Conservation (phyloP, 2,113 vertebrate species). For the Cyprinodon brontotheroides region DNA sequence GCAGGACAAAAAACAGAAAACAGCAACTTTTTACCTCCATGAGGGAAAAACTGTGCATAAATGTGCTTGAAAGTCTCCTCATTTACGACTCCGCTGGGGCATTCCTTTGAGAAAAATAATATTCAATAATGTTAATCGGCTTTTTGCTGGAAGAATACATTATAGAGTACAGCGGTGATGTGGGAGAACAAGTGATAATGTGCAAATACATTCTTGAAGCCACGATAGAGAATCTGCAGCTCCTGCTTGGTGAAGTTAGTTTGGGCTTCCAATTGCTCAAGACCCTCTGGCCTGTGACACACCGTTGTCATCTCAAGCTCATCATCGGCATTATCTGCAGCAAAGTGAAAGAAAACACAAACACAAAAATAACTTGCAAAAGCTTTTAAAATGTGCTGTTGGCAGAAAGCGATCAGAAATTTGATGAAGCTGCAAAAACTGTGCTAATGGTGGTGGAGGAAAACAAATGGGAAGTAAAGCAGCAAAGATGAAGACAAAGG, state of each 20-base stretch:
- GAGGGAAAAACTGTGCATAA: slow-evolving; percentile 98
- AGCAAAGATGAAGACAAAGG: neutral
- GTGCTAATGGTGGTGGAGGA: neutral
- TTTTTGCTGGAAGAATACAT: neutral
- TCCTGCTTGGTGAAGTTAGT: slow-evolving; percentile 97
- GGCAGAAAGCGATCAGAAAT: slow-evolving; percentile 14
- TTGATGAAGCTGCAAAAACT: slow-evolving; percentile 30
- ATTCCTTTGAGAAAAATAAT: slow-evolving; percentile 82
- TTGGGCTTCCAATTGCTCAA: slow-evolving; percentile 94
- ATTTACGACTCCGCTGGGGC: slow-evolving; percentile 95
- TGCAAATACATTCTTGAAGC: slow-evolving; percentile 93
- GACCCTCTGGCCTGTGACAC: slow-evolving; percentile 92
- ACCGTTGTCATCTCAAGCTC: slow-evolving; percentile 96
- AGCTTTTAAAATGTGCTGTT: slow-evolving; percentile 12
- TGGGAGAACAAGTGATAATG: neutral
- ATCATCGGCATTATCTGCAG: slow-evolving; percentile 91
- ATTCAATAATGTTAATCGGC: neutral
- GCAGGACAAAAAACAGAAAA: neutral
- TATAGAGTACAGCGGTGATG: neutral
- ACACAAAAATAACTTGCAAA: slow-evolving; percentile 1
- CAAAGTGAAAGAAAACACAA: neutral
- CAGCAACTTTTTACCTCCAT: slow-evolving; percentile 86
- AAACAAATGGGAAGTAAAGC: slow-evolving; percentile 6
- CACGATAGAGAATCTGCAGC: slow-evolving; percentile 96
- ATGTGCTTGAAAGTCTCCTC: slow-evolving; percentile 99